Base-by-base conservation (phyloP, 92 coral and sea anemone species). In the Palythoa heliodiscus region DNA sequence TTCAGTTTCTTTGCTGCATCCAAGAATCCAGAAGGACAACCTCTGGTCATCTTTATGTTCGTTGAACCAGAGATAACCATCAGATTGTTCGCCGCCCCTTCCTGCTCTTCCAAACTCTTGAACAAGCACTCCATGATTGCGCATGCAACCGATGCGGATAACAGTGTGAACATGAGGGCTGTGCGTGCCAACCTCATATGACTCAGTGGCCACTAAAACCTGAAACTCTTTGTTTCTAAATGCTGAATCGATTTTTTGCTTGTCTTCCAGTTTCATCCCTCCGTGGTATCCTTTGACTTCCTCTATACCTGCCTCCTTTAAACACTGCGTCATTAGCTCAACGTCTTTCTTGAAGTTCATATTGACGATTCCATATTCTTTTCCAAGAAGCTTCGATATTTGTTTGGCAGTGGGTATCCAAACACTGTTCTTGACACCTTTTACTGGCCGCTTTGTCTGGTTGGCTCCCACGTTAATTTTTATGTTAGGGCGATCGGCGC, bases 51-150 rank as follows among this genome's bases (percentile, higher is more conserved):
- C 92, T 87, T 84, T 87, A 39, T 73, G 20, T 79, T 92, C 89
- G 64, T 87, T 90, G 23, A 87, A 60, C 23, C 53, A 71, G 19
- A 87, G 71, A 64, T 75, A 70, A 19, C 95, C 88, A 57, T 83
- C 89, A 38, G 91, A 80, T 78, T 20, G 70, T 24, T 84, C 82
- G 13, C 91, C 89, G 71, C 86, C 67, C 54, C 89, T 68, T 38
- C 92, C 92, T 48, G 92, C 95, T 76, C 90, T 86, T 17, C 95
- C 95, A 75, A 87, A 86, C 71, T 89, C 90, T 68, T 89, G 95
- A 53, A 87, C 61, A 7, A 89, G 38, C 25, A 92, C 91, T 16
- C 90, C 73, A 0, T 73, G 88, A n/a, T 92, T 92, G 37, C 83
- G 43, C 90, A 92, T 92, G 74, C 95, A 89, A 13, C 92, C 92